Evolutionary conservation across 2,113 vertebrate species (phyloP).

Genomic region (Seriola dumerili): DNA sequence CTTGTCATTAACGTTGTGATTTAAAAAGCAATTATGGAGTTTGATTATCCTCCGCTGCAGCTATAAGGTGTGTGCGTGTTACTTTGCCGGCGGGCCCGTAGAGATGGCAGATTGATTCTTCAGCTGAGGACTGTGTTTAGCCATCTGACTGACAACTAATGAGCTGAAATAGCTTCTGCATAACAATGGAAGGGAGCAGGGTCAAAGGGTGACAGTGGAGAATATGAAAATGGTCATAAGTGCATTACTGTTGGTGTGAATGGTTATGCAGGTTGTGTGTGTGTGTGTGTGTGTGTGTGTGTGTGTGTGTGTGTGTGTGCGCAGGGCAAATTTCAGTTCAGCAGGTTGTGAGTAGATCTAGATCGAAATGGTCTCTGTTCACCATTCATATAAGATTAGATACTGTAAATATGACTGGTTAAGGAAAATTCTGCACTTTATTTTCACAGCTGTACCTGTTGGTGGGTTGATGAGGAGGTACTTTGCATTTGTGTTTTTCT

Average conservation of each 20-base stretch:
- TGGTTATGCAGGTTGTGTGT: not conserved
- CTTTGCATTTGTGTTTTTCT: not conserved
- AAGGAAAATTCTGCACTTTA: not conserved
- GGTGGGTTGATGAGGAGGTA: not conserved
- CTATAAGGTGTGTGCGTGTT: slow-evolving; percentile 55
- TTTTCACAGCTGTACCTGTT: not conserved
- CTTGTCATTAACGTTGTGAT: slow-evolving; percentile 84
- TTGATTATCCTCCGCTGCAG: slow-evolving; percentile 79
- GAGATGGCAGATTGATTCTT: slow-evolving; percentile 76
- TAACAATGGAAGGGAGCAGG: slow-evolving; percentile 51
- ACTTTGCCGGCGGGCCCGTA: slow-evolving; percentile 63
- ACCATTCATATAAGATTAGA: not conserved
- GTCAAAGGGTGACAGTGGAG: slow-evolving; percentile 22
- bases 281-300: too few relatives aligned
- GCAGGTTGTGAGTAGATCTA: not conserved
- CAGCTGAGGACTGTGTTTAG: slow-evolving; percentile 64
- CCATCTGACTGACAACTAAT: slow-evolving; percentile 80
- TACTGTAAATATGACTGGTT: not conserved
- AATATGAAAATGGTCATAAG: slow-evolving; percentile 19
- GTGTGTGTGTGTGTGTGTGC: too few relatives aligned
- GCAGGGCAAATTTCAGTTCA: not conserved
- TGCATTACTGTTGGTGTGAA: not conserved
- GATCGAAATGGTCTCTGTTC: not conserved
- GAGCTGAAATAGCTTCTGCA: slow-evolving; percentile 76
- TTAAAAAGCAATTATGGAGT: slow-evolving; percentile 86